phyloP scores from a whole-genome alignment of 1,140 invertebrate species.

The Ips nitidus region DNA sequence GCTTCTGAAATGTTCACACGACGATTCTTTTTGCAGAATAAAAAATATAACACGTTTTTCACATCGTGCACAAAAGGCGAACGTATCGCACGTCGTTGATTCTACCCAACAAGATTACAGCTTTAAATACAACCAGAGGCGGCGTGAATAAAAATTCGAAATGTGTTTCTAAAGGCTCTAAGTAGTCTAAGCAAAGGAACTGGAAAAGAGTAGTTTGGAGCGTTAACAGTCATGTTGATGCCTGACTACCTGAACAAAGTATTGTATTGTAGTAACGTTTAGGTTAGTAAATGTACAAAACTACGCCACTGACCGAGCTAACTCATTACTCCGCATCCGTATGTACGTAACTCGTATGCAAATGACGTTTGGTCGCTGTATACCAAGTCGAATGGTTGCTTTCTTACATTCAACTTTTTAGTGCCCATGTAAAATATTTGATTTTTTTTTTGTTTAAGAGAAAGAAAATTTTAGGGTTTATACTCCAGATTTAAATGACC shows the following conservation, averaged over 20 bases:
- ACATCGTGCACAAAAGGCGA: slow-evolving; percentile 28
- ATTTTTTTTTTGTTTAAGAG: too few relatives aligned
- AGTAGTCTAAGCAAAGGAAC: too few relatives aligned
- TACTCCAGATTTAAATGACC: too few relatives aligned
- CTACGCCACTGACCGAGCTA: slow-evolving; percentile 17
- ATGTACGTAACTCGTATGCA: slow-evolving; percentile 34
- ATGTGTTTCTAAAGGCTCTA: too few relatives aligned
- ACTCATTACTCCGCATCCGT: slow-evolving; percentile 26
- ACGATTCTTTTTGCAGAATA: slow-evolving; percentile 18
- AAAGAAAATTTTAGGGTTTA: too few relatives aligned
- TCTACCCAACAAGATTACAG: slow-evolving; percentile 27
- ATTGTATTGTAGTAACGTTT: too few relatives aligned
- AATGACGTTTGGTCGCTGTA: slow-evolving; percentile 19
- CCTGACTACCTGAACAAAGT: too few relatives aligned
- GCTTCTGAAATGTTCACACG: slow-evolving; percentile 19
- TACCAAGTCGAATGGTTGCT: slow-evolving; percentile 2
- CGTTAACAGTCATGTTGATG: too few relatives aligned
- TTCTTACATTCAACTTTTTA: too few relatives aligned
- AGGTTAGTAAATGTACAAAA: too few relatives aligned
- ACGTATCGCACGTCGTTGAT: slow-evolving; percentile 27
- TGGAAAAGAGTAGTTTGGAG: too few relatives aligned
- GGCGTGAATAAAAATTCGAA: neutral
- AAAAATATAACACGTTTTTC: slow-evolving; percentile 30
- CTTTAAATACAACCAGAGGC: slow-evolving; percentile 20
- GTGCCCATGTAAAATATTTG: too few relatives aligned